Conservation (phyloP, 2,797 vertebrate species). For the Ptychobarbus kaznakovi region DNA sequence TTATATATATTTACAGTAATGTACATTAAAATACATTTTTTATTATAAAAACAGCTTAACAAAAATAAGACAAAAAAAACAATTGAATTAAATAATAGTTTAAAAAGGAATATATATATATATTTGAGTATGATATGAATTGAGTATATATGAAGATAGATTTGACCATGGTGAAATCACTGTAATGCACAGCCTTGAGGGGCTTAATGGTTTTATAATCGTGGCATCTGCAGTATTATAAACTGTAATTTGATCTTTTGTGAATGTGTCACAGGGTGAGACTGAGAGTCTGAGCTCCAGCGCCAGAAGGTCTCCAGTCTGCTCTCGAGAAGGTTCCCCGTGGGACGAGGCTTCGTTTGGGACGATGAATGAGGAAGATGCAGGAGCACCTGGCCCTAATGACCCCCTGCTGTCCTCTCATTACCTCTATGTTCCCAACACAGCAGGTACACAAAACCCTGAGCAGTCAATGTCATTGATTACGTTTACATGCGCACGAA, state of each 20-base stretch:
- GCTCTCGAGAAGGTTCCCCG: constrained; percentile 7
- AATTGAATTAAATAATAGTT: no score
- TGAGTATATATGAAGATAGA: not conserved
- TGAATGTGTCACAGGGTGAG: not conserved
- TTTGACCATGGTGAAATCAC: not conserved
- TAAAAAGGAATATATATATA: not conserved
- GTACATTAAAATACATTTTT: no score
- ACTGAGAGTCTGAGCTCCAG: constrained; percentile 13
- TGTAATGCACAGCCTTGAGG: not conserved
- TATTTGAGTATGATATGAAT: not conserved
- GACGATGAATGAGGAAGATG: constrained; percentile 1
- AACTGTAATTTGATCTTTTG: not conserved
- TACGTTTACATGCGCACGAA: no score
- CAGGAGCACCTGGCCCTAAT: not conserved
- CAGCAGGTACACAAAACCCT: constrained; percentile 77
- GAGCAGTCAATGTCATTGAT: not conserved
- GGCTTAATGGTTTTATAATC: not conserved
- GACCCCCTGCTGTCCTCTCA: constrained; percentile 71
- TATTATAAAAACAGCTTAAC: no score
- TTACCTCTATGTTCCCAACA: constrained; percentile 86
- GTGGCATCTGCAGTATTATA: not conserved
- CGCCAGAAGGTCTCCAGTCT: constrained; percentile 9
- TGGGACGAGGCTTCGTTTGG: constrained; percentile 23
- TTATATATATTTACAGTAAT: no score
- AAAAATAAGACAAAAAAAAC: no score